A percentile compares a stretch with the other conserved stretches of the same genome.
phyloP scores from a whole-genome alignment of 2,113 vertebrate genomes.

The Phalacrocorax carbo region DNA sequence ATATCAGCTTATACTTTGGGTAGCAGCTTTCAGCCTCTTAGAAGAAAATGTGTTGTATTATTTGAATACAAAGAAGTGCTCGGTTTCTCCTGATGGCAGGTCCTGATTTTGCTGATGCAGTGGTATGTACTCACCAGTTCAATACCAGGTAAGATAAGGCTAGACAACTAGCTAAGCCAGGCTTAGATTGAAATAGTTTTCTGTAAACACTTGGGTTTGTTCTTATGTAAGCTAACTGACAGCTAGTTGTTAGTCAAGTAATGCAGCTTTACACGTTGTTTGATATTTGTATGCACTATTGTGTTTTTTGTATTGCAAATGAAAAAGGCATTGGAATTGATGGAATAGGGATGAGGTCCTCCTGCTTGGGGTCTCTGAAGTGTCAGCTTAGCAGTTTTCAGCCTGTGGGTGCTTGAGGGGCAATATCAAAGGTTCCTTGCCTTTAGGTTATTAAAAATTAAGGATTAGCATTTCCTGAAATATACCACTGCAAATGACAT shows the following conservation, averaged over 20 bases:
- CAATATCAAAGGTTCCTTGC: background rate
- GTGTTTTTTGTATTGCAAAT: background rate
- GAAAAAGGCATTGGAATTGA: background rate
- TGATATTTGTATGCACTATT: background rate
- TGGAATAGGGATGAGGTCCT: background rate
- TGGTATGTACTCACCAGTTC: background rate
- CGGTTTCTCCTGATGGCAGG: background rate
- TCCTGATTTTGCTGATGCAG: background rate
- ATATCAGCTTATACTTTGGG: background rate
- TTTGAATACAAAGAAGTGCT: background rate
- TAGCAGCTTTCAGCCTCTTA: background rate
- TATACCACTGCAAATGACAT: background rate
- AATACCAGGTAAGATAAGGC: background rate
- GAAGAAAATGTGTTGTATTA: background rate
- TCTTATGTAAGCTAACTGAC: background rate
- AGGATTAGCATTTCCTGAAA: background rate
- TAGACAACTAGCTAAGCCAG: background rate
- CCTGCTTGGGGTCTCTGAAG: background rate
- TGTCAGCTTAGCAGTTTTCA: background rate
- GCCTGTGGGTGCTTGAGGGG: background rate
- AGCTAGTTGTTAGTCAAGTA: background rate
- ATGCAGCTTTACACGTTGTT: background rate
- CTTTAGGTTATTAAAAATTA: background rate
- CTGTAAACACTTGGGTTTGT: background rate
- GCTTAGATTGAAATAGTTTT: background rate